Conservation (phyloP, 1,140 invertebrate species). For the Drosophila auraria region DNA sequence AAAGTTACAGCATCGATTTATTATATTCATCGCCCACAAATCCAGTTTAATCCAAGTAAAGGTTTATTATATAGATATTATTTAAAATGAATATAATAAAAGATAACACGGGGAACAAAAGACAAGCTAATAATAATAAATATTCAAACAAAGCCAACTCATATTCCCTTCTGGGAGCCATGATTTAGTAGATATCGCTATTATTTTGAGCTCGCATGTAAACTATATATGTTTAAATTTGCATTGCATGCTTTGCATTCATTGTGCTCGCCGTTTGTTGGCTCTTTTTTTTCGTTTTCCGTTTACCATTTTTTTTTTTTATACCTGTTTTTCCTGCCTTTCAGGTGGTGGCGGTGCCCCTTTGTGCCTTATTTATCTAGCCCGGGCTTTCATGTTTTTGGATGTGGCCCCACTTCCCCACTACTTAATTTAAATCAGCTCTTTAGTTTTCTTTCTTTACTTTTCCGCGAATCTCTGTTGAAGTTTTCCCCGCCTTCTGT, state of each 20-base stretch:
- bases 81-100: neutral
- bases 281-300: constrained; percentile 42
- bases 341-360: constrained; percentile 18
- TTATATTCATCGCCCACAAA: too few species aligned
- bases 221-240: constrained; percentile 51
- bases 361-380: constrained; percentile 58
- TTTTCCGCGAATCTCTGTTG: constrained; percentile 2
- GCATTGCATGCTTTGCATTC: constrained; percentile 57
- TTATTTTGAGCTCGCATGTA: constrained; percentile 17
- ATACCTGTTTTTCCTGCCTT: constrained; percentile 38
- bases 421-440: constrained; percentile 61
- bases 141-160: constrained; percentile 9
- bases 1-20: too few species aligned
- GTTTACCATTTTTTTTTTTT: constrained; percentile 34
- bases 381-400: constrained; percentile 53
- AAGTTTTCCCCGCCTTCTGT: constrained; percentile 15
- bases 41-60: neutral
- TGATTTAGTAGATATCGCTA: constrained; percentile 6
- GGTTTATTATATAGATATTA: too few species aligned
- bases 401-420: neutral
- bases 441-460: constrained; percentile 20
- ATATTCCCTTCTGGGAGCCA: neutral
- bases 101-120: constrained; percentile 2
- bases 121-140: constrained; percentile 11
- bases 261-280: constrained; percentile 13